These are phyloP conservation scores for Passer domesticus DNA, from an alignment of 2,113 vertebrate species.

Conservation along the genomic window DNA sequence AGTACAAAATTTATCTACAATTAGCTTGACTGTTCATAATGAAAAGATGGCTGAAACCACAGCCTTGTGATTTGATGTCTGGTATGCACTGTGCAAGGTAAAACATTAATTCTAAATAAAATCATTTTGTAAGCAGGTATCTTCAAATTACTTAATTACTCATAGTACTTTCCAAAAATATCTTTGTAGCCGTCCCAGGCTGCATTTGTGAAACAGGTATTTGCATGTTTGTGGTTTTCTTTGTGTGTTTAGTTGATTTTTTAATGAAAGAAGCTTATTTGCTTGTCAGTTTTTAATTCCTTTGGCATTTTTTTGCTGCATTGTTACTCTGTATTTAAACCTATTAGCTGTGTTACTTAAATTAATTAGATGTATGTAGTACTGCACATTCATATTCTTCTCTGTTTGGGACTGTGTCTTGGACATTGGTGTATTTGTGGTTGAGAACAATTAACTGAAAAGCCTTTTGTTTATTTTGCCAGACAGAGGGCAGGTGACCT, in stretches of 20 bases:
- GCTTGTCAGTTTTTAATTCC: neutral
- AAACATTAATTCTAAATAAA: neutral
- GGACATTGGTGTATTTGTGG: neutral
- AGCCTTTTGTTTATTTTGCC: neutral
- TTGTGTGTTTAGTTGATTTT: neutral
- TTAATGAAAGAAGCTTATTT: neutral
- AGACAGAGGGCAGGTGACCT: neutral
- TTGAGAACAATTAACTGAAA: neutral
- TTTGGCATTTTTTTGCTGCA: neutral
- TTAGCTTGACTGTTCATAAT: constrained; percentile 36
- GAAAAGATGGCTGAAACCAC: constrained; percentile 33
- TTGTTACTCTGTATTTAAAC: neutral
- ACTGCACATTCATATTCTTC: neutral
- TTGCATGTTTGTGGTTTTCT: fast-evolving
- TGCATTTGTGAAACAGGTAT: neutral
- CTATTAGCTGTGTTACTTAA: neutral
- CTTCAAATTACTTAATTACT: neutral
- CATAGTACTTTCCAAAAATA: neutral
- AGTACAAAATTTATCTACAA: constrained; percentile 50
- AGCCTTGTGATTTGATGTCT: constrained; percentile 7
- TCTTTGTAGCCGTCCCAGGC: constrained; percentile 27
- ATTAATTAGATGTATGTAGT: neutral
- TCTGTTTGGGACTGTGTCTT: neutral
- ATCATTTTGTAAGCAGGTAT: neutral
- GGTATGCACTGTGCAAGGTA: neutral